phyloP scores from a whole-genome alignment of 2,797 vertebrate species.

The Sparus aurata region DNA sequence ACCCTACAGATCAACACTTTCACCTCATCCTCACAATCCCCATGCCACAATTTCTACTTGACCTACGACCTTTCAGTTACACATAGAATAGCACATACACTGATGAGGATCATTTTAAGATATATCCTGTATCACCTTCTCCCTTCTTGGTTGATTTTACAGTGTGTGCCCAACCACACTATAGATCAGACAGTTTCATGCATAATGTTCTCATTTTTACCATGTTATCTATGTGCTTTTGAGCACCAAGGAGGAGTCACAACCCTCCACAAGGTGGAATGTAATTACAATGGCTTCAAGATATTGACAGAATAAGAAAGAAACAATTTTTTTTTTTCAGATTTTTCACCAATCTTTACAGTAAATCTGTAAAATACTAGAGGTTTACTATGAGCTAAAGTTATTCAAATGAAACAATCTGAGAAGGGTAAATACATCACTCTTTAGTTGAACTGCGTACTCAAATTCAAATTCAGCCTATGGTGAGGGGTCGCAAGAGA shows the following conservation, averaged over 20 bases:
- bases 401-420: background rate
- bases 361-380: background rate
- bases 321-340: background rate
- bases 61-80: conserved; percentile 16
- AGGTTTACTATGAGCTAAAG: background rate
- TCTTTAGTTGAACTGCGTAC: background rate
- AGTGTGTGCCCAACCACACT: too few species aligned
- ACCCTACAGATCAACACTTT: background rate
- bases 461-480: background rate
- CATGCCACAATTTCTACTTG: background rate
- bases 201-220: too few species aligned
- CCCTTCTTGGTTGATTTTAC: too few species aligned
- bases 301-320: background rate
- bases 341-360: background rate
- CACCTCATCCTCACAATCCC: background rate
- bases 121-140: background rate
- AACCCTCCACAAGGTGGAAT: too few species aligned
- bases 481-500: background rate
- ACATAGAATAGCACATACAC: background rate
- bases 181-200: too few species aligned
- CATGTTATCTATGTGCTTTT: too few species aligned
- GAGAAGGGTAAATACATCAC: background rate
- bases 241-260: too few species aligned
- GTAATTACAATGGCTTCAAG: too few species aligned
- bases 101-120: background rate